Base-by-base conservation (phyloP, 1,140 invertebrate species). In the Tetramorium parvispinum region DNA sequence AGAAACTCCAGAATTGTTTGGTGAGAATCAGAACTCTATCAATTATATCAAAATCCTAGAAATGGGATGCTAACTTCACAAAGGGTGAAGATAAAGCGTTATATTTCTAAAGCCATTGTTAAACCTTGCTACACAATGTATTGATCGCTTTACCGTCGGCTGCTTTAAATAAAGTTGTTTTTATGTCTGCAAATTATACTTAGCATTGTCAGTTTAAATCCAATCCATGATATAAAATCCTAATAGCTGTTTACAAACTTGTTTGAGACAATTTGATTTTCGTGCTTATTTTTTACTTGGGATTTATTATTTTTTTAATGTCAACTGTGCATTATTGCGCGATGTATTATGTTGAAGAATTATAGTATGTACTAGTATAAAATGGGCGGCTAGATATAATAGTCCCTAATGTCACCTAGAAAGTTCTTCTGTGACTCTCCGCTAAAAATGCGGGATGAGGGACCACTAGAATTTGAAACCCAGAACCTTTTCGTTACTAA, bases 151-250 rank as follows among this genome's bases (percentile, higher is more conserved):
- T 68, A 51, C 61, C 65, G 77, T 79, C 49, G 63, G 77, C 66
- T 81, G 77, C 77, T 81, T 81, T 81, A 81, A 81, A 81, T 81
- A 81, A 81, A 81, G 63, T 68, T 81, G 77, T 81, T 81, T 81
- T 81, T 81, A 81, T 81, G 63, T 81, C 32, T 81, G 63, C 77
- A 68, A 81, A 81, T 81, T 81, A 81, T 81, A 81, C 46, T 81
- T 81, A 68, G 49, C 65, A 81, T 79, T 68, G 61, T 68, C 27
- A 40, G 61, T 70, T 68, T 81, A 27, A 70, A 46, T 70, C 5
- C 43, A 53, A 53, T 68, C 46, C 3, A 21, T 11, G 13, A 40
- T 51, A 70, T 68, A 40, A 53, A 37, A 79, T 79, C n/a, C 21
- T 63, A 32, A 68, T 51, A 18, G 18, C 24, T 77, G 27, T 53